Conservation (phyloP, 2,113 vertebrate species). For the Hemiprocne comata region DNA sequence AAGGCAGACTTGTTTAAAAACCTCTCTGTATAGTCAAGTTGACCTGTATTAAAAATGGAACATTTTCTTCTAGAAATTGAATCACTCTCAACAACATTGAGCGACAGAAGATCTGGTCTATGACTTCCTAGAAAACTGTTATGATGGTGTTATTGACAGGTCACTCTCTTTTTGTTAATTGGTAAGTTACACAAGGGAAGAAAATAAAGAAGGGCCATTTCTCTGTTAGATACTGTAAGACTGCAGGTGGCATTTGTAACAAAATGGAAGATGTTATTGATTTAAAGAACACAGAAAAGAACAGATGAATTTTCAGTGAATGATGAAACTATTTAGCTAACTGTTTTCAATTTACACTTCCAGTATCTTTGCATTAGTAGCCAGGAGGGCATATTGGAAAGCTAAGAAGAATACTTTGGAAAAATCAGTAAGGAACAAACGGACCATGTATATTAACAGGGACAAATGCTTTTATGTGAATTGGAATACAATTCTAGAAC, state of each 20-base stretch:
- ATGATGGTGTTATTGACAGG: neutral
- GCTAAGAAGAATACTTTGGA: neutral
- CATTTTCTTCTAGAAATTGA: neutral
- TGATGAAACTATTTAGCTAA: conserved; percentile 9
- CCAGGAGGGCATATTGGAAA: neutral
- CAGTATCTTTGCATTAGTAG: neutral
- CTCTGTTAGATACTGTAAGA: neutral
- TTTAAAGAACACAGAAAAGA: neutral
- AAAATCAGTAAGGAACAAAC: conserved; percentile 28
- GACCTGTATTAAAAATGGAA: neutral
- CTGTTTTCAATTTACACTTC: conserved; percentile 46
- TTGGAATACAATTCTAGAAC: neutral
- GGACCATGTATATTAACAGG: neutral
- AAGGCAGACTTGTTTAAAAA: neutral
- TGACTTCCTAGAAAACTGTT: neutral
- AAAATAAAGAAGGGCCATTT: neutral
- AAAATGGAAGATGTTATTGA: conserved; percentile 2
- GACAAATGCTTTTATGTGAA: neutral
- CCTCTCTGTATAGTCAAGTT: neutral
- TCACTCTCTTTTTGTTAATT: neutral
- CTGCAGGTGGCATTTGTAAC: neutral
- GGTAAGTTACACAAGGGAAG: neutral
- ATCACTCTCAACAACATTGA: neutral
- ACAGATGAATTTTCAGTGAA: neutral
- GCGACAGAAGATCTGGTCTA: neutral